Conservation (phyloP, 2,888 invertebrate genomes). For the Watsonalla cultraria region DNA sequence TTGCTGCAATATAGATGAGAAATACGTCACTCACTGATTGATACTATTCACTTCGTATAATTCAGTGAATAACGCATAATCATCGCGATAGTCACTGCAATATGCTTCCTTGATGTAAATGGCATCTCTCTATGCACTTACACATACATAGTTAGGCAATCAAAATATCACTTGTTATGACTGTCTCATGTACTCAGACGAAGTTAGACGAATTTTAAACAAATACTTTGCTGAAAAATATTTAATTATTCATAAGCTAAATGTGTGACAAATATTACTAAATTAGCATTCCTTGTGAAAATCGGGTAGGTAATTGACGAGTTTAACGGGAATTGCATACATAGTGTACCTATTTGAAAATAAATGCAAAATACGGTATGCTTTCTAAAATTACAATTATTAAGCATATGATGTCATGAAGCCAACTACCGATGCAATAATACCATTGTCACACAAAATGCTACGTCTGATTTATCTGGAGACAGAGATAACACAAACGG, state of each 20-base stretch:
- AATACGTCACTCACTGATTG: conserved; percentile 5
- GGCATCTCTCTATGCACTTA: not conserved
- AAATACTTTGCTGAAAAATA: not conserved
- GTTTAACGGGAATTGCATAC: not conserved
- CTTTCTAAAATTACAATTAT: not conserved
- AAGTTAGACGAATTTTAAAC: not conserved
- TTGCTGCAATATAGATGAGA: conserved; percentile 5
- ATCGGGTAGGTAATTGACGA: not conserved
- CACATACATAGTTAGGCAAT: not conserved
- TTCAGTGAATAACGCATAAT: not conserved
- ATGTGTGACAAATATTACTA: not conserved
- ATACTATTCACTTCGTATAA: not conserved
- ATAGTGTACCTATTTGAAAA: not conserved
- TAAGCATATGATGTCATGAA: not conserved
- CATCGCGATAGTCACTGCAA: not conserved
- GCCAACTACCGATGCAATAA: too few relatives aligned
- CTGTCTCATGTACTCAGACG: too few relatives aligned
- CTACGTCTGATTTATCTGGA: too few relatives aligned
- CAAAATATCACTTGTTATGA: too few relatives aligned
- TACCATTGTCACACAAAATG: too few relatives aligned
- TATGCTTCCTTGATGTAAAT: not conserved
- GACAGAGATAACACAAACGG: not conserved
- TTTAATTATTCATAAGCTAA: not conserved
- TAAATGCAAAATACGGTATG: not conserved
- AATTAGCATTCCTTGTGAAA: not conserved